Conservation (phyloP, 2,797 vertebrate genomes). For the Catostomus latipinnis region DNA sequence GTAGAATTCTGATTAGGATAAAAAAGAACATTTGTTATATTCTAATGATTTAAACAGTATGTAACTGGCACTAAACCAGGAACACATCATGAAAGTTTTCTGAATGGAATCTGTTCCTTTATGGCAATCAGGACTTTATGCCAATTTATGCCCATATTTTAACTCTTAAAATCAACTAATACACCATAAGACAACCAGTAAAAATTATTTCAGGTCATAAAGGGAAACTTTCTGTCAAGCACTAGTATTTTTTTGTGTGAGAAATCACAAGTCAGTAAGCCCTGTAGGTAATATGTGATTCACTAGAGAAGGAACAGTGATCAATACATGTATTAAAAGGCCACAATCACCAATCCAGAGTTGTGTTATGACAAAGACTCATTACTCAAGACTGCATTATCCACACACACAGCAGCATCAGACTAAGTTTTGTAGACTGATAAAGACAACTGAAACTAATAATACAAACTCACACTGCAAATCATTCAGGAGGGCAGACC, state of each 20-base stretch:
- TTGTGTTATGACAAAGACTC: constrained; percentile 17
- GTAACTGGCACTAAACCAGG: no score
- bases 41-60: background rate
- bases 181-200: background rate
- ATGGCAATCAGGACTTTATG: background rate
- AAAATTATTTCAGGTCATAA: no score
- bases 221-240: no score
- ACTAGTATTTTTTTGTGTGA: no score
- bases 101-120: background rate
- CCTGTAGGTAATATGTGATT: constrained; percentile 14
- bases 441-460: constrained; percentile 12
- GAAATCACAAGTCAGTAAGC: background rate
- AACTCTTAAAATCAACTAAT: background rate
- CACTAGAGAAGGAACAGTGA: constrained; percentile 24
- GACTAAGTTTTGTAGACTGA: constrained; percentile 4
- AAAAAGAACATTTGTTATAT: background rate
- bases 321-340: constrained; percentile 35
- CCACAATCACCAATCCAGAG: constrained; percentile 19
- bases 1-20: constrained; percentile 21
- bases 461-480: constrained; percentile 13
- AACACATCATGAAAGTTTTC: background rate
- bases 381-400: background rate
- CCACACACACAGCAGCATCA: constrained; percentile 18
- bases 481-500: background rate
- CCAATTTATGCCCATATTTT: background rate